phyloP scores from a whole-genome alignment of 1,140 invertebrate species.

The Brachionus manjavacas region DNA sequence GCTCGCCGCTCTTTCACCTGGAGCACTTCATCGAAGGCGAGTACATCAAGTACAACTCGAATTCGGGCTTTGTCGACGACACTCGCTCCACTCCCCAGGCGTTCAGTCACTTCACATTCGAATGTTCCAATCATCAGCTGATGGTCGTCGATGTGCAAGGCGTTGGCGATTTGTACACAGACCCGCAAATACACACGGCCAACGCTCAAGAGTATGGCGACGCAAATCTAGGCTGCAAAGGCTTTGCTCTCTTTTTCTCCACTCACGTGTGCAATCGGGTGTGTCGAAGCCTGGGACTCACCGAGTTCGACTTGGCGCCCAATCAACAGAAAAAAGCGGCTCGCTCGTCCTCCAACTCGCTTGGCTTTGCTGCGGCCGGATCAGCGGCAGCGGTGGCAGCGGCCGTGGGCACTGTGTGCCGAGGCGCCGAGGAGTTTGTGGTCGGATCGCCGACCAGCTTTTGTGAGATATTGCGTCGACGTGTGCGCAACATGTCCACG shows the following conservation, averaged over 20 bases:
- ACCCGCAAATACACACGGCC: slow-evolving; percentile 64
- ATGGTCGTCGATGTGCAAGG: slow-evolving; percentile 66
- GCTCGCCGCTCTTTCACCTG: slow-evolving; percentile 62
- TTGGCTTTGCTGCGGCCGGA: not conserved
- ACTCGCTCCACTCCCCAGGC: slow-evolving; percentile 63
- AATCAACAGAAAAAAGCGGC: not conserved
- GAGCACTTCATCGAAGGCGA: slow-evolving; percentile 64
- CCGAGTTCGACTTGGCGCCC: slow-evolving; percentile 60
- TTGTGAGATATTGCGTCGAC: slow-evolving; percentile 54
- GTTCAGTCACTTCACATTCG: slow-evolving; percentile 66
- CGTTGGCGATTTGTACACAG: slow-evolving; percentile 65
- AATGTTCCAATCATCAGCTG: slow-evolving; percentile 62
- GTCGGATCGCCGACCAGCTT: slow-evolving; percentile 43
- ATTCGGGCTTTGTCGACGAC: slow-evolving; percentile 63
- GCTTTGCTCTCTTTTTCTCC: slow-evolving; percentile 65
- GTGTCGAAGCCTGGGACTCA: slow-evolving; percentile 60
- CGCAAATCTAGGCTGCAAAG: slow-evolving; percentile 63
- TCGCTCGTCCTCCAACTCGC: not conserved
- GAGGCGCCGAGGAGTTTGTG: slow-evolving; percentile 21
- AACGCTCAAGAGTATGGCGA: slow-evolving; percentile 52
- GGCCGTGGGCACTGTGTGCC: not conserved
- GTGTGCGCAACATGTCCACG: slow-evolving; percentile 49
- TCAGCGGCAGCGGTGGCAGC: no score
- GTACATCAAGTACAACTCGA: slow-evolving; percentile 66
- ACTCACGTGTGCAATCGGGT: slow-evolving; percentile 63